Percentiles rank a stretch among this genome's conserved stretches.
phyloP scores from a whole-genome alignment of 1,140 invertebrate species.

The Drosophila rhopaloa region DNA sequence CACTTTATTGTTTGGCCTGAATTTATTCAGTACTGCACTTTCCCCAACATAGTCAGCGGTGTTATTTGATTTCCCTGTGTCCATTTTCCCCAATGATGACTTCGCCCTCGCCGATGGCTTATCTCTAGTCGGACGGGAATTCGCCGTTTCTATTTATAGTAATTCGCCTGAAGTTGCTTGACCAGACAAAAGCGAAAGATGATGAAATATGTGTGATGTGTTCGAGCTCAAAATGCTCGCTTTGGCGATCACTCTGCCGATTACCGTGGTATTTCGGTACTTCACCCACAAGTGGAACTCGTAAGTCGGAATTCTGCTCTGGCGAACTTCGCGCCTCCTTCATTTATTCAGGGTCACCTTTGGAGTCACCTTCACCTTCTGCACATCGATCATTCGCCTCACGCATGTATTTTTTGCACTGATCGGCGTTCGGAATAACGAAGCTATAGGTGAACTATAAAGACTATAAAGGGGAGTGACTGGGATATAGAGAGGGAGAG shows the following conservation, averaged over 20 bases:
- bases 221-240: not conserved
- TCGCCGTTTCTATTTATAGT: conserved; percentile 34
- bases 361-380: conserved; percentile 58
- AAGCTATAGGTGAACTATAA: conserved; percentile 21
- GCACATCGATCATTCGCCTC: conserved; percentile 48
- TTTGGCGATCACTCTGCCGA: conserved; percentile 21
- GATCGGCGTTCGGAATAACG: conserved; percentile 1
- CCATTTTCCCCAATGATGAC: conserved; percentile 17
- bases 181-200: conserved; percentile 29
- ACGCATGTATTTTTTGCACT: conserved; percentile 30
- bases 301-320: conserved; percentile 9
- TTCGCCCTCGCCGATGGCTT: conserved; percentile 13
- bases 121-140: conserved; percentile 16
- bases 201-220: conserved; percentile 34
- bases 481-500: conserved; percentile 4
- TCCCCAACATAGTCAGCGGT: conserved; percentile 2
- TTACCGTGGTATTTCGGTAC: conserved; percentile 18
- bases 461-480: not conserved
- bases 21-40: not conserved
- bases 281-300: conserved; percentile 36
- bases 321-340: conserved; percentile 27
- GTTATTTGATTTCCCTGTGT: conserved; percentile 1
- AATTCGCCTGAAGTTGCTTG: conserved; percentile 3
- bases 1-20: not conserved
- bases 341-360: conserved; percentile 27